These are phyloP conservation scores for Priocnemis perturbator DNA, from an alignment of 2,888 invertebrate genomes.

Conservation along the genomic window DNA sequence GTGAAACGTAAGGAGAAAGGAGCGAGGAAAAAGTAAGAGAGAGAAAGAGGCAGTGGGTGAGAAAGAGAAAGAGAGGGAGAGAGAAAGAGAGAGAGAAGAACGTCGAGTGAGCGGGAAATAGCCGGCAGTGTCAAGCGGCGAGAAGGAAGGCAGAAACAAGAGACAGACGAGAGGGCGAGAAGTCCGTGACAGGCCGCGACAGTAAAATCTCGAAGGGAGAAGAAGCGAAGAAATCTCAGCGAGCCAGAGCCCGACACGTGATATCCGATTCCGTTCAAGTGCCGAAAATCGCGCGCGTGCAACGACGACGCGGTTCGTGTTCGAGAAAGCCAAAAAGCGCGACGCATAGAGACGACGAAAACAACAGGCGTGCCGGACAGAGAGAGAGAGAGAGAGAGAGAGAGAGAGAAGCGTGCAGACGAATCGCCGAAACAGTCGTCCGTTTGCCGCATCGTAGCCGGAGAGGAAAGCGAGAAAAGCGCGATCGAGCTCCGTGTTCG, in stretches of 20 bases:
- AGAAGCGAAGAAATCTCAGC: constrained; percentile 3
- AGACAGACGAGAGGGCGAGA: constrained; percentile 16
- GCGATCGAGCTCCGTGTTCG: background rate
- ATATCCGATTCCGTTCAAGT: constrained; percentile 11
- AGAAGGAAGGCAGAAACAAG: background rate
- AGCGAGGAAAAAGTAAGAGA: constrained; percentile 10
- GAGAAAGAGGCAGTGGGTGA: constrained; percentile 19
- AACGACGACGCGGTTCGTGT: background rate
- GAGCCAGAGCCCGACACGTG: background rate
- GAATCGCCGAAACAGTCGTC: no score
- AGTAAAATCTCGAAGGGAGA: constrained; percentile 12
- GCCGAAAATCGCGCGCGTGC: background rate
- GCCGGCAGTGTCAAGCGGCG: constrained; percentile 31
- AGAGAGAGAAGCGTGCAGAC: no score
- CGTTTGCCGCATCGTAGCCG: no score
- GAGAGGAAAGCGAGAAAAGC: background rate
- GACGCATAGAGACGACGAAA: no score
- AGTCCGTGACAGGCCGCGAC: constrained; percentile 5
- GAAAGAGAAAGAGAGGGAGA: constrained; percentile 21
- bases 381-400: no score
- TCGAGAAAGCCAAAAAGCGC: no score
- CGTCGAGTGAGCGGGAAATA: constrained; percentile 43
- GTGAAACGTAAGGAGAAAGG: background rate
- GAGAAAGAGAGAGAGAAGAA: constrained; percentile 8
- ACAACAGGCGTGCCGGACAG: no score